phyloP scores from a whole-genome alignment of 2,888 invertebrate species.

The Drosophila siamana region DNA sequence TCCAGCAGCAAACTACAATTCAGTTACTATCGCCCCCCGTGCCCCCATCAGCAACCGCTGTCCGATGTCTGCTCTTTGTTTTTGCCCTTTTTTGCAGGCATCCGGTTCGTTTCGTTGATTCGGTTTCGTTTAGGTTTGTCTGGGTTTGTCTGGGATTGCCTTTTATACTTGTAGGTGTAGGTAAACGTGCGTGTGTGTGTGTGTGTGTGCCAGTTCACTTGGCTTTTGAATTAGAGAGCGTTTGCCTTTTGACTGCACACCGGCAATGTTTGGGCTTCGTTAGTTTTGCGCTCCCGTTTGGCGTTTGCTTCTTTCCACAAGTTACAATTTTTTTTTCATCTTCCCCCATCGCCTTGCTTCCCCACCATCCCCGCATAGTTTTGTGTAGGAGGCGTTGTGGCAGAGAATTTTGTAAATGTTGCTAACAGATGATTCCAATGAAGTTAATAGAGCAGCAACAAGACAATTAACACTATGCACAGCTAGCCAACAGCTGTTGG shows the following conservation, averaged over 20 bases:
- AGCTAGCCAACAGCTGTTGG: constrained; percentile 11
- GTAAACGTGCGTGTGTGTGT: constrained; percentile 8
- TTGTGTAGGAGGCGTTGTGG: not conserved
- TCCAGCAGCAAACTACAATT: constrained; percentile 4
- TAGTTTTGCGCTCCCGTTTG: constrained; percentile 60
- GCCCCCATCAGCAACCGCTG: not conserved
- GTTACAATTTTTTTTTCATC: constrained; percentile 9
- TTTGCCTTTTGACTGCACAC: constrained; percentile 79
- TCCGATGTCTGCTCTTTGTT: constrained; percentile 22
- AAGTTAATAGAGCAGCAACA: constrained; percentile 62
- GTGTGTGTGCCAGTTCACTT: constrained; percentile 69
- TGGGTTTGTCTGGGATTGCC: constrained; percentile 17
- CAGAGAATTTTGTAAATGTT: constrained; percentile 23
- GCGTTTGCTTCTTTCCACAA: constrained; percentile 24
- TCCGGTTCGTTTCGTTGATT: constrained; percentile 43
- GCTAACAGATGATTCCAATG: constrained; percentile 32
- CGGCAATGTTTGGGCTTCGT: constrained; percentile 77
- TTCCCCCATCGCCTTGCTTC: too few species aligned
- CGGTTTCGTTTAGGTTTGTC: constrained; percentile 14
- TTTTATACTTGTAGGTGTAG: constrained; percentile 4
- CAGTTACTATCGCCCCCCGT: not conserved
- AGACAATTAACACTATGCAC: constrained; percentile 53
- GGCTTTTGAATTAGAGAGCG: constrained; percentile 73
- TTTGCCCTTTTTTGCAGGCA: constrained; percentile 37
- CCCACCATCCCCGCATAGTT: not conserved